These are phyloP conservation scores for Heliconius aoede DNA, from an alignment of 2,888 invertebrate genomes.

Conservation along the genomic window DNA sequence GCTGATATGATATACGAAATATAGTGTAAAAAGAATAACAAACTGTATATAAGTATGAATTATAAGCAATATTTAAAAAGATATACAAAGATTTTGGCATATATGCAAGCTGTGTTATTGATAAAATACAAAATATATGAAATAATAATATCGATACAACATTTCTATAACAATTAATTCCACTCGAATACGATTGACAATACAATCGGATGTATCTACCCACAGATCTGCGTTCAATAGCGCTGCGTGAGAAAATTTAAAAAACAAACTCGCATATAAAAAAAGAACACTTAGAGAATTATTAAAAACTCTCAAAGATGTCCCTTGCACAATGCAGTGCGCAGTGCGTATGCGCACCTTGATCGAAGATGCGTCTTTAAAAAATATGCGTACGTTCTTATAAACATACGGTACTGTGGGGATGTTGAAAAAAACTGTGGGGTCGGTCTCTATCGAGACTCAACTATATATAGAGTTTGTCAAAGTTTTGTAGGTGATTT, in stretches of 20 bases:
- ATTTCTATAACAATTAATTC: constrained; percentile 57
- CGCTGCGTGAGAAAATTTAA: constrained; percentile 81
- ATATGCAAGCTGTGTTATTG: constrained; percentile 27
- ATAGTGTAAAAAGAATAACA: too few relatives aligned
- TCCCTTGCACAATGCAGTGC: constrained; percentile 71
- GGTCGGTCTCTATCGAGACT: constrained; percentile 51
- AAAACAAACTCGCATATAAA: constrained; percentile 80
- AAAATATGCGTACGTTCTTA: constrained; percentile 84
- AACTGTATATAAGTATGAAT: too few relatives aligned
- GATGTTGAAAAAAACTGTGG: constrained; percentile 67
- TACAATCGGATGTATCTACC: constrained; percentile 80
- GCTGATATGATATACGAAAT: too few relatives aligned
- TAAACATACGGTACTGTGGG: constrained; percentile 69
- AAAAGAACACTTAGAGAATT: constrained; percentile 74
- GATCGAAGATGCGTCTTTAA: constrained; percentile 74
- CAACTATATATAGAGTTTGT: constrained; percentile 50
- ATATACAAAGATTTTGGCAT: neutral
- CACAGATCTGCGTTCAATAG: constrained; percentile 78
- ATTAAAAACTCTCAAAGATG: constrained; percentile 77
- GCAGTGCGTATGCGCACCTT: constrained; percentile 78
- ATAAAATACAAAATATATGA: constrained; percentile 28
- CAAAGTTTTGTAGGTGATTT: constrained; percentile 51
- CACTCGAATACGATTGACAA: constrained; percentile 69
- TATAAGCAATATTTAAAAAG: neutral
- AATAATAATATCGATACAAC: constrained; percentile 39